Conservation (phyloP, 2,888 invertebrate species). For the Drosophila mettleri region DNA sequence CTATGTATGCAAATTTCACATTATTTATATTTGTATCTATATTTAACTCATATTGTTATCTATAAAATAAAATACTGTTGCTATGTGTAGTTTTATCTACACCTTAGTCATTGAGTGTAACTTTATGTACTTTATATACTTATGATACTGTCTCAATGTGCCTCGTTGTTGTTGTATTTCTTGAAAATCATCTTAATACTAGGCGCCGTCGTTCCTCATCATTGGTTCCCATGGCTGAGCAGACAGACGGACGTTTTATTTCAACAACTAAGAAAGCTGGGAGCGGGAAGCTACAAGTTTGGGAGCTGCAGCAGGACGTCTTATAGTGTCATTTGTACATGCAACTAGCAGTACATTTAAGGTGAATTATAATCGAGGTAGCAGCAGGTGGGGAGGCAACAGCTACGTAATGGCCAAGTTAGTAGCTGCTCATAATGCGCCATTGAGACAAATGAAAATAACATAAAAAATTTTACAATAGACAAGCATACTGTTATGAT, state of each 20-base stretch:
- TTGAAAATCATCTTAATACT: conserved; percentile 14
- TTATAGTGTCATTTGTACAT: conserved; percentile 54
- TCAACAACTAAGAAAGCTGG: not conserved
- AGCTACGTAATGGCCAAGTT: conserved; percentile 38
- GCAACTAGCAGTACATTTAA: conserved; percentile 58
- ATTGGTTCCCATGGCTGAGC: conserved; percentile 47
- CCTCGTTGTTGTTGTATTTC: conserved; percentile 3
- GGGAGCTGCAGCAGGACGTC: conserved; percentile 24
- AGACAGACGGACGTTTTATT: not conserved
- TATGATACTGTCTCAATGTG: not conserved
- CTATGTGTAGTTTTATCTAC: not conserved
- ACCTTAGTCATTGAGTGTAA: not conserved
- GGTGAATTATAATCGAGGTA: conserved; percentile 60
- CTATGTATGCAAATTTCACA: not conserved
- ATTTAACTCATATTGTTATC: not conserved
- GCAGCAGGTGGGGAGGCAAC: not conserved
- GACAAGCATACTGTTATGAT: not conserved
- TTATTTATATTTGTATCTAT: not conserved
- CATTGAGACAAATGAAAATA: conserved; percentile 29
- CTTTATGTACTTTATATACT: not conserved
- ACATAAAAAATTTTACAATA: conserved; percentile 40
- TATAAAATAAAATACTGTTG: not conserved
- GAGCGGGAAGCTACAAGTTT: conserved; percentile 4
- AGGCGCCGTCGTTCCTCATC: conserved; percentile 30
- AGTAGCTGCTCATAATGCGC: conserved; percentile 18